These are phyloP conservation scores for Lerema accius DNA, from an alignment of 1,140 invertebrate species.

Conservation along the genomic window DNA sequence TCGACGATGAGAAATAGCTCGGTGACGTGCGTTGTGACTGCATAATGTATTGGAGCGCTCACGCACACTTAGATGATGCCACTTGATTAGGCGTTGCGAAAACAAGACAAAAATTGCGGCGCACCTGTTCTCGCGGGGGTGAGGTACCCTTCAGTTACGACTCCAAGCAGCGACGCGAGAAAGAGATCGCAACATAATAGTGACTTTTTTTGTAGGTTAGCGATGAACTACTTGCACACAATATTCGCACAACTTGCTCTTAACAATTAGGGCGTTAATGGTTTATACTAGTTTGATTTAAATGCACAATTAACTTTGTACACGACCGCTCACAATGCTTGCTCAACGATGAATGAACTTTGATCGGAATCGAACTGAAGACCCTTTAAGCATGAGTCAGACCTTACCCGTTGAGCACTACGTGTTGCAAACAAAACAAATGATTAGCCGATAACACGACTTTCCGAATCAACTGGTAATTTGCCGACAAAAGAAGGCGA, in stretches of 20 bases:
- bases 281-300: background rate
- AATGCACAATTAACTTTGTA: background rate
- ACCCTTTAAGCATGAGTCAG: no score
- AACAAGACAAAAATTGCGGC: background rate
- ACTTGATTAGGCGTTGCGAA: background rate
- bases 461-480: no score
- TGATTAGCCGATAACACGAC: no score
- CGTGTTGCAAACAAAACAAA: no score
- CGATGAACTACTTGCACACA: background rate
- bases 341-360: no score
- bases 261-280: background rate
- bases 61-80: background rate
- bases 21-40: background rate
- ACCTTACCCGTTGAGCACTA: no score
- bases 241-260: background rate
- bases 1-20: background rate
- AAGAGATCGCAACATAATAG: background rate
- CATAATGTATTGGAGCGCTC: background rate
- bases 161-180: background rate
- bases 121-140: background rate
- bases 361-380: no score
- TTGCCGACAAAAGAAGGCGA: no score
- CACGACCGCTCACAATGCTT: background rate
- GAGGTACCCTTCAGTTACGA: background rate
- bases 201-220: background rate